Evolutionary conservation across 2,888 invertebrate species (phyloP).

Genomic region (Neoitamus cyanurus): DNA sequence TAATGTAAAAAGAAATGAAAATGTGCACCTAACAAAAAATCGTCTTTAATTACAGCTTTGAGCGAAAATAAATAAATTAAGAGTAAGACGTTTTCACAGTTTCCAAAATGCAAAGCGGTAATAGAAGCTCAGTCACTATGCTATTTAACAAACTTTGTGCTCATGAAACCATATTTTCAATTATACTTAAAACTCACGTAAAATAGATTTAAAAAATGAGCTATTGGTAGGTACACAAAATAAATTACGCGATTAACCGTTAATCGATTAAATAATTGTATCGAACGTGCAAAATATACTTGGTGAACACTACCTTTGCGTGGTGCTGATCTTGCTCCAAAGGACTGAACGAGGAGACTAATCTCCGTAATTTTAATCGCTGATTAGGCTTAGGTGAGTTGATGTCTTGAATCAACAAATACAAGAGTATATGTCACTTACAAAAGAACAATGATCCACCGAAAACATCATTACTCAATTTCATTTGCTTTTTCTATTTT

Average conservation of each 20-base stretch:
- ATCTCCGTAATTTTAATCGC: slow-evolving; percentile 50
- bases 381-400: slow-evolving; percentile 46
- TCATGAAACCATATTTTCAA: neutral
- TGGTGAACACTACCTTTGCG: slow-evolving; percentile 14
- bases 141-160: neutral
- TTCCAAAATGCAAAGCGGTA: neutral
- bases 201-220: neutral
- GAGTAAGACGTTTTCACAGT: neutral
- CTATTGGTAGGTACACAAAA: neutral
- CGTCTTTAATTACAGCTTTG: neutral
- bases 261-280: neutral
- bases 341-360: slow-evolving; percentile 54
- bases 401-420: slow-evolving; percentile 21
- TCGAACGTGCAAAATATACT: neutral
- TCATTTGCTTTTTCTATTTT: slow-evolving; percentile 26
- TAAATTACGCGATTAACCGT: neutral
- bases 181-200: neutral
- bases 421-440: slow-evolving; percentile 16
- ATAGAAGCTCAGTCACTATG: neutral
- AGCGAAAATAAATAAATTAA: neutral
- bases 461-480: slow-evolving; percentile 12
- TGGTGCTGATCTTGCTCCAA: slow-evolving; percentile 50
- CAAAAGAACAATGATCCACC: slow-evolving; percentile 25
- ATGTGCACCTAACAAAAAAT: neutral
- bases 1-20: neutral